phyloP scores from a whole-genome alignment of 2,797 vertebrate species.

The Micromesistius poutassou region DNA sequence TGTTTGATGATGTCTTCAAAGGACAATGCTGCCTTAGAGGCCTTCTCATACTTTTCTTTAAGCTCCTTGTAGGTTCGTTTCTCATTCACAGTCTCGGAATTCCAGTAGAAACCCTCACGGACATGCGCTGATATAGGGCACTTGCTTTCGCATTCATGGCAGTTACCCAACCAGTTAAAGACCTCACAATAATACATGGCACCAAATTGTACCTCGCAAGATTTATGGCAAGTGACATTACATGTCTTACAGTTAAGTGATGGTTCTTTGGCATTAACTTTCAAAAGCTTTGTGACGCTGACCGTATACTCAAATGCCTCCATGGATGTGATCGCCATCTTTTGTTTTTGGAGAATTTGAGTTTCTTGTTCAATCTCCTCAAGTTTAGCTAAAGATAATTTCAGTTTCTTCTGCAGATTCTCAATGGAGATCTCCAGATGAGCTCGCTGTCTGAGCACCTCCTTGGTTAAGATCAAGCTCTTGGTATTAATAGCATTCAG shows the following conservation, averaged over 20 bases:
- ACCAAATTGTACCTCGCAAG: rapidly evolving
- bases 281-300: rapidly evolving
- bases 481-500: not conserved
- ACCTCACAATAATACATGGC: rapidly evolving
- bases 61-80: slow-evolving; percentile 25
- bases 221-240: slow-evolving; percentile 37
- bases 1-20: slow-evolving; percentile 3
- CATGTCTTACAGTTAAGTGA: slow-evolving; percentile 42
- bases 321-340: slow-evolving; percentile 34
- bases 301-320: slow-evolving; percentile 30
- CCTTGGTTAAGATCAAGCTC: slow-evolving; percentile 33
- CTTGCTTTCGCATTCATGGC: slow-evolving; percentile 23
- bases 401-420: slow-evolving; percentile 21
- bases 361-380: slow-evolving; percentile 29
- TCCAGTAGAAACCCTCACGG: slow-evolving; percentile 35
- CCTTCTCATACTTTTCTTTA: slow-evolving; percentile 34
- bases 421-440: slow-evolving; percentile 13
- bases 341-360: not conserved
- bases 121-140: slow-evolving; percentile 28
- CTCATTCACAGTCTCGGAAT: not conserved
- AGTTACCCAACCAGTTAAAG: slow-evolving; percentile 18
- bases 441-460: slow-evolving; percentile 31
- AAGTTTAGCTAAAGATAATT: slow-evolving; percentile 17
- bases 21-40: not conserved
- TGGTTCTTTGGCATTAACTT: not conserved